Evolutionary conservation across 2,888 invertebrate genomes (phyloP), one percentile per base, ranked within the genome.

Genomic region (Phaedon cochleariae): DNA sequence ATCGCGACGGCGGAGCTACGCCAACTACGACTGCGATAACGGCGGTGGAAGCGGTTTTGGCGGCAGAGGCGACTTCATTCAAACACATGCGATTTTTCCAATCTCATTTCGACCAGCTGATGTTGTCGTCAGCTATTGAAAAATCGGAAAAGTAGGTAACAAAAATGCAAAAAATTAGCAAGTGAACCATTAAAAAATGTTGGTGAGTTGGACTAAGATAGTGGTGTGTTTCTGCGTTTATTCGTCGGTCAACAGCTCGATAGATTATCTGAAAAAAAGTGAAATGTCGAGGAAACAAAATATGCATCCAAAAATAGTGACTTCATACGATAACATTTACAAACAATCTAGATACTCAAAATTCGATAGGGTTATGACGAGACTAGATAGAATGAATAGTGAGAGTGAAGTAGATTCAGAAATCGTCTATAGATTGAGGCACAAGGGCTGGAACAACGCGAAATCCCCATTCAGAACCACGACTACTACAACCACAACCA

Each of bases 341-440:
- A 65, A 65, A 54, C 68, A 57, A 55, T 74, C 76, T 45, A 68
- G 76, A 51, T 77, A 74, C 60, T 69, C 76, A n/a, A 75, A 77
- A 58, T 74, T 77, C 46, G 74, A 75, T 49, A 73, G 70, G 49
- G 74, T 77, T 21, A 68, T 70, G 70, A 67, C 68, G 6, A 73
- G 74, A 26, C 72, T 77, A 10, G 71, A 74, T 18, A 71, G 67
- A 54, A 67, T 74, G 66, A 68, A 71, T 26, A 53, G 37, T 7
- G 61, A 64, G 29, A 26, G 45, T 26, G 21, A 17, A 6, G 20
- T 41, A 15, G 62, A 51, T 4, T 51, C 60, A 4, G 52, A 51
- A 18, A 20, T 51, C 52, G 61, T 51, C 1, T 54, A 61, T 37
- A 70, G 41, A 62, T 49, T 71, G 6, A 57, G 71, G 46, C 72